Base-by-base conservation (phyloP, 2,888 invertebrate genomes). In the Dryobota labecula region DNA sequence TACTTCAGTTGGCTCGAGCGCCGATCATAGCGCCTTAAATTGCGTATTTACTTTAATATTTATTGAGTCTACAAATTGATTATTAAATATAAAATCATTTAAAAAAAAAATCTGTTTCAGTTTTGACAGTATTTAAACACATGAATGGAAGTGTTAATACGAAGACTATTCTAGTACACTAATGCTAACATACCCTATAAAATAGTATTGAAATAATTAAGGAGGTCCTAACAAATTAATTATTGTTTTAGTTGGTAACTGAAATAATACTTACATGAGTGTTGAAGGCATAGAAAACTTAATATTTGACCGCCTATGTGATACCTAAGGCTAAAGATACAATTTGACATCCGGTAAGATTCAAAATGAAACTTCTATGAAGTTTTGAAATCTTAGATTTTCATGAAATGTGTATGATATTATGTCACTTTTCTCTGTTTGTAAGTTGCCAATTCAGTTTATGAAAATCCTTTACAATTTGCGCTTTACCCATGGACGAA, bases 171-270 rank as follows among this genome's bases (percentile, higher is more conserved):
- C 62, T 63, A 77, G 2, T 11, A 63, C 18, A 70, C 45, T 61
- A 56, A 63, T 53, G 15, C 61, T 60, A 66, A 54, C 24, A 43
- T 60, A 74, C 53, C 41, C 43, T 60, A 67, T 51, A 47, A 58
- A 70, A 41, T 67, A 58, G 13, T 49, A 41, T 45, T 61, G 41
- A 38, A 74, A 61, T 60, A 53, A 54, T 49, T 43, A 68, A 53
- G 11, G 38, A 18, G 43, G 9, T 51, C n/a, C 51, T 78, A 56
- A 53, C 2, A 60, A 69, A 41, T 53, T 54, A 36, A 33, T 62
- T 38, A 70, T 63, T 41, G 43, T 70, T 61, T 69, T 68, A 74
- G 47, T 72, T 83, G 80, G 84, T 84, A 84, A 83, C 83, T 70
- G 53, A 57, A 61, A 54, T 80, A 83, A 82, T 83, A 86, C 77